phyloP scores from a whole-genome alignment of 2,797 vertebrate genomes.

The Myotis findleyi region DNA sequence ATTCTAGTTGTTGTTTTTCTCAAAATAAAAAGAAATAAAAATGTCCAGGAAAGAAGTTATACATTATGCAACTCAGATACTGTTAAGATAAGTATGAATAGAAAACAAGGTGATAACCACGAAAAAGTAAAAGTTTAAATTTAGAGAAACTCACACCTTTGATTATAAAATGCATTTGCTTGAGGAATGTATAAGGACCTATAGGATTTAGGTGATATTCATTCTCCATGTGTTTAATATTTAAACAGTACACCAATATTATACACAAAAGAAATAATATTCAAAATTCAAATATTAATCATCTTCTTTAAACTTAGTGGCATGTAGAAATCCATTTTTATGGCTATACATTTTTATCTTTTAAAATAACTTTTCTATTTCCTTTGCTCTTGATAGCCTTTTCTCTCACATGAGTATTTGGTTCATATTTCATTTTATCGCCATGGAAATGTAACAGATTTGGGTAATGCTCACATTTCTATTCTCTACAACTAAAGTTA shows the following conservation, averaged over 20 bases:
- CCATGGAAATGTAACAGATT: background rate
- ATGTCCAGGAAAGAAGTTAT: background rate
- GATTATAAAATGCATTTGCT: background rate
- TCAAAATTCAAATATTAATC: background rate
- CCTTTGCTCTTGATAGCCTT: background rate
- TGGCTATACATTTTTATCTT: background rate
- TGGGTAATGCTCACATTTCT: background rate
- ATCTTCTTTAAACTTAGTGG: background rate
- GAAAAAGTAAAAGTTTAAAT: background rate
- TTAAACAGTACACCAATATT: background rate
- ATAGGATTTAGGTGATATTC: background rate
- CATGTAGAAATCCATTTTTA: background rate
- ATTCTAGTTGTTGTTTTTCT: background rate
- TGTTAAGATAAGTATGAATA: background rate
- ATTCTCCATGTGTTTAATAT: background rate
- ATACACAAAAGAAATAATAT: background rate
- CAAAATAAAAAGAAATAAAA: background rate
- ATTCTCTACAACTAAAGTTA: background rate
- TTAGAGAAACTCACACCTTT: background rate
- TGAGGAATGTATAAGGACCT: background rate
- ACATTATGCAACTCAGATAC: background rate
- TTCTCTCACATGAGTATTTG: background rate
- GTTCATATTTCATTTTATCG: background rate
- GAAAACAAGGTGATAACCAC: background rate
- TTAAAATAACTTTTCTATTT: background rate